Evolutionary conservation across 2,797 vertebrate species (phyloP), one percentile per base, ranked within the genome.

Genomic region (Cynopterus sphinx): DNA sequence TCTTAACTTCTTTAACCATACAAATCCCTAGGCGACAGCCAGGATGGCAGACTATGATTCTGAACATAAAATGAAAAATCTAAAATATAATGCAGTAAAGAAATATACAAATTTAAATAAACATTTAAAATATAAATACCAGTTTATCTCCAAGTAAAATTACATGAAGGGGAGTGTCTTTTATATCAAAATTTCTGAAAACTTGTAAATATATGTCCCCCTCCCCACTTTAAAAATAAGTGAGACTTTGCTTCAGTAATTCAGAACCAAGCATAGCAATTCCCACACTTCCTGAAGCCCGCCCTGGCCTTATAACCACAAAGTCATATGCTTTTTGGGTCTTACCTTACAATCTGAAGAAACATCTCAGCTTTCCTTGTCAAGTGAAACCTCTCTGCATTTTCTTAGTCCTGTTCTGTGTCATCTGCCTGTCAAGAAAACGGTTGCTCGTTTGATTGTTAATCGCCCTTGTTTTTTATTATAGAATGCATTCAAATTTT

Each of bases 381-480:
- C 92, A 83, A 90, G 67, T 24, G 5, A 97, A 95, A 82, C 89
- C 91, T 94, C 84, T 94, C 93, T 96, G 41, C 83, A 49, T 98
- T 98, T 98, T 98, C 97, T 98, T 95, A 95, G 98, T 97, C 97
- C 98, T 98, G 98, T 94, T 98, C 98, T 98, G 98, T 98, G 97
- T 98, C 98, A 98, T 98, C 98, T 98, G 98, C 98, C 98, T 98
- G 98, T 98, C 98, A 98, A 98, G 97, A 97, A 96, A 97, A 98
- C 97, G 98, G 98, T 97, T 98, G 98, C 98, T 96, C 98, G 97
- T 98, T 98, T 98, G 98, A 98, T 98, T 98, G 98, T 98, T 98
- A 98, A 99, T 98, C 98, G 98, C 98, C 98, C 98, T 98, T 96
- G 97, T 98, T 98, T 98, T 98, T 98, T 98, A 98, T 98, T 98